Evolutionary conservation across 1,140 invertebrate genomes (phyloP), one percentile per base, ranked within the genome.

Genomic region (Dendrolimus punctatus): DNA sequence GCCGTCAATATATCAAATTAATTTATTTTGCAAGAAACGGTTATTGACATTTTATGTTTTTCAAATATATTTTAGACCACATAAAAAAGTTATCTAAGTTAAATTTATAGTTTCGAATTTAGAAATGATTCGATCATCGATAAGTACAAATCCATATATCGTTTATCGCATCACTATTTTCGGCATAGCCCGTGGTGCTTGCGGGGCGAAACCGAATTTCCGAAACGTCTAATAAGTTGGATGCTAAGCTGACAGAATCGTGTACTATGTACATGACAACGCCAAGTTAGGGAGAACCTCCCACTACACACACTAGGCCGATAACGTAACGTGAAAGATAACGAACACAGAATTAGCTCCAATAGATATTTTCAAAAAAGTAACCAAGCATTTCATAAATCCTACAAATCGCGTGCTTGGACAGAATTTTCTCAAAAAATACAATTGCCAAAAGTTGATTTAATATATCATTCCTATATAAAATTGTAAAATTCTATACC

Each of bases 181-280:
- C 64, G 68, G 56, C 54, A 55, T 65, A 74, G 66, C 69, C 68
- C 68, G 74, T 61, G 71, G 71, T 74, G 75, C 72, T 73, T 69
- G 73, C 72, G 68, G 69, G 70, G 73, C 71, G 64, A 81, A 79
- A 85, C 79, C 79, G 73, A 81, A 82, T 85, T 82, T 85, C 79
- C 79, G 77, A 85, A 80, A 82, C 72, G 80, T 84, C 79, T 85
- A 85, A 82, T 85, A 82, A 85, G 74, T 82, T 82, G 79, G 74
- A 84, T 84, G 78, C 76, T 80, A 81, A 80, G 75, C 75, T 77
- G 74, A 74, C 79, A 76, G 74, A 61, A 67, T 54, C 66, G 63
- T 72, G 66, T 69, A 68, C 68, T 74, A 76, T 73, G 75, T 78
- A 73, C 66, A 61, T 66, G 71, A 75, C 69, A 66, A 64, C 49